These are phyloP conservation scores for Gonatopus flavifemur DNA, from an alignment of 1,140 invertebrate genomes.

Conservation along the genomic window DNA sequence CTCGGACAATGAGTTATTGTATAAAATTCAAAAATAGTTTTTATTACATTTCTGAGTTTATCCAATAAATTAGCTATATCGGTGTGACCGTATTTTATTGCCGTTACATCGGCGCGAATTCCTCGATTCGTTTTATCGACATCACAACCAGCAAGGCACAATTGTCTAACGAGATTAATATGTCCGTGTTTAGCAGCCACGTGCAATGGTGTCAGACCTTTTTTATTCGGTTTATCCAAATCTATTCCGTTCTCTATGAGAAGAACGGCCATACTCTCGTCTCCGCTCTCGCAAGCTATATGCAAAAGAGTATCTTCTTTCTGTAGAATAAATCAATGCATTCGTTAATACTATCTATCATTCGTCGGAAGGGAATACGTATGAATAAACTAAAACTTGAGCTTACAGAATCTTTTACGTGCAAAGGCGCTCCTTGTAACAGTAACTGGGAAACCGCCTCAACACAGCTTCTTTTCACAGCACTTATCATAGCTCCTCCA, in stretches of 20 bases:
- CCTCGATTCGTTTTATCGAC: conserved; percentile 70
- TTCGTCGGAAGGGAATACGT: background rate
- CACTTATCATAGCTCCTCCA: conserved; percentile 52
- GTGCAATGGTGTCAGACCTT: conserved; percentile 73
- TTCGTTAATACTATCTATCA: background rate
- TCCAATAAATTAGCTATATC: conserved; percentile 75
- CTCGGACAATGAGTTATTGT: background rate
- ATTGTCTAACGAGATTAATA: conserved; percentile 73
- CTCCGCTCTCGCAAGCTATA: conserved; percentile 69
- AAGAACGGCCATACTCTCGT: conserved; percentile 70
- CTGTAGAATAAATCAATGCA: conserved; percentile 51
- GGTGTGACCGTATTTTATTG: conserved; percentile 76
- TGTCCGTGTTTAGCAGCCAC: conserved; percentile 74
- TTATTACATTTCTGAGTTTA: conserved; percentile 67
- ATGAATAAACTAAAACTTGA: conserved; percentile 11
- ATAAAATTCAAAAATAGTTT: conserved; percentile 2
- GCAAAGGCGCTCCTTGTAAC: conserved; percentile 71
- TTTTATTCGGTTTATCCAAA: conserved; percentile 70
- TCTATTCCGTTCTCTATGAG: conserved; percentile 76
- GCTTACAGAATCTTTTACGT: conserved; percentile 69
- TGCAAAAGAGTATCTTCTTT: conserved; percentile 77
- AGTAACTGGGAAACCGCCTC: conserved; percentile 59
- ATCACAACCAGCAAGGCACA: conserved; percentile 74
- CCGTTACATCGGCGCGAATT: conserved; percentile 79
- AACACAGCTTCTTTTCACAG: conserved; percentile 53